Conservation (phyloP, 2,888 invertebrate genomes). For the Polymixis flavicincta region DNA sequence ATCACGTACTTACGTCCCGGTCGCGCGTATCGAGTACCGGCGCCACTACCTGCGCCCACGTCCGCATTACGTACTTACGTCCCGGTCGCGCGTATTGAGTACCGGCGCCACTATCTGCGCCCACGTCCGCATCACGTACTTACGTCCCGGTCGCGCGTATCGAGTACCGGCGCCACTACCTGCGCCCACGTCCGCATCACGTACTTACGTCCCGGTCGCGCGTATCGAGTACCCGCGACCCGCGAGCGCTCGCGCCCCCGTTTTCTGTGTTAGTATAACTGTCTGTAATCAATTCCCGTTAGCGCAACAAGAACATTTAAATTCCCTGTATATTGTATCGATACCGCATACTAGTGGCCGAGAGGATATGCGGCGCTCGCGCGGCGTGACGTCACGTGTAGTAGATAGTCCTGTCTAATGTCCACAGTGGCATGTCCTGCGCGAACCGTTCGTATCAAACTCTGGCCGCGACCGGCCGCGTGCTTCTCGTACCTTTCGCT, state of each 20-base stretch:
- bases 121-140: no score
- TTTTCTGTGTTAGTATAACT: constrained; percentile 56
- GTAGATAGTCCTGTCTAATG: constrained; percentile 28
- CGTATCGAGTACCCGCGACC: background rate
- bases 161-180: background rate
- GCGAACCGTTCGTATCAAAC: constrained; percentile 6
- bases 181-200: constrained; percentile 20
- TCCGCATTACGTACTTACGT: no score
- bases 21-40: no score
- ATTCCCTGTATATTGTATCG: constrained; percentile 41
- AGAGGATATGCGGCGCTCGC: constrained; percentile 29
- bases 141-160: no score
- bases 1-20: no score
- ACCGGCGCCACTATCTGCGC: background rate
- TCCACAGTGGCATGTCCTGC: constrained; percentile 12
- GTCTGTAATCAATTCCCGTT: constrained; percentile 63
- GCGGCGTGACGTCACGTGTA: constrained; percentile 29
- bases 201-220: constrained; percentile 17
- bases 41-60: no score
- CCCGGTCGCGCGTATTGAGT: no score
- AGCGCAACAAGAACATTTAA: constrained; percentile 59
- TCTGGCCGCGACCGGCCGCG: background rate
- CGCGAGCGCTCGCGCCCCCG: constrained; percentile 36
- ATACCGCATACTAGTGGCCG: constrained; percentile 47
- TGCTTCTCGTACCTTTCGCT: background rate